These are phyloP conservation scores for Columba guinea DNA, from an alignment of 2,797 vertebrate species.

Conservation along the genomic window DNA sequence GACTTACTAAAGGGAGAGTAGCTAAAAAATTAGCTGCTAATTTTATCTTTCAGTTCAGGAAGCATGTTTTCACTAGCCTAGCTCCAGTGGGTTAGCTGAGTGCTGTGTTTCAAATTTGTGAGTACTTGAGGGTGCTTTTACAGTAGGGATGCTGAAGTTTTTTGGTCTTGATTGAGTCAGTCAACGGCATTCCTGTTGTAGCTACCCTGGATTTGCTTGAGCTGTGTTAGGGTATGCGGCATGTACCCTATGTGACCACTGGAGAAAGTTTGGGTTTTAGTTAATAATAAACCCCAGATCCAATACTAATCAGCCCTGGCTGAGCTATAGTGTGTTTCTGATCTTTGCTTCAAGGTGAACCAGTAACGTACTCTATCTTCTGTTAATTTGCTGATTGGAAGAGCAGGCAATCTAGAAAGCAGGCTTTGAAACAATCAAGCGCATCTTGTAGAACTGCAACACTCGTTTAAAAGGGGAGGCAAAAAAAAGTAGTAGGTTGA, in stretches of 20 bases:
- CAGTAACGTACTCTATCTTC: slow-evolving; percentile 49
- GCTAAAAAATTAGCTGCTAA: slow-evolving; percentile 73
- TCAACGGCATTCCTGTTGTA: neutral
- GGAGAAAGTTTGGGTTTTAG: slow-evolving; percentile 60
- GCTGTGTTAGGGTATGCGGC: slow-evolving; percentile 11
- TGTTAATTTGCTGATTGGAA: slow-evolving; percentile 50
- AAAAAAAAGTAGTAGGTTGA: neutral
- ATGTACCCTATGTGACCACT: slow-evolving; percentile 36
- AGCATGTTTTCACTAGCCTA: neutral
- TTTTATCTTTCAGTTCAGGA: slow-evolving; percentile 68
- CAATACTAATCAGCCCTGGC: slow-evolving; percentile 63
- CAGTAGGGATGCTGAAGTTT: neutral
- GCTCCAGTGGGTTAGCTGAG: neutral
- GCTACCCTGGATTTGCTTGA: slow-evolving; percentile 32
- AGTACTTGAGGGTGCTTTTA: neutral
- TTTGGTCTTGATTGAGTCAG: slow-evolving; percentile 20
- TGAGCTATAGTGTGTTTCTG: slow-evolving; percentile 48
- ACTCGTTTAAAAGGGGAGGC: neutral
- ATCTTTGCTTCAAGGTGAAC: slow-evolving; percentile 75
- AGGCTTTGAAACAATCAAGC: slow-evolving; percentile 22
- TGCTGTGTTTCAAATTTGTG: neutral
- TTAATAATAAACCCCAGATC: slow-evolving; percentile 79
- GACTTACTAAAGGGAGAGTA: slow-evolving; percentile 48
- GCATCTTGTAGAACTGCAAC: neutral
- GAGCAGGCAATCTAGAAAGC: neutral